A percentile compares a stretch with the other conserved stretches of the same genome.
Evolutionary conservation across 1,140 invertebrate species (phyloP).

Genomic region (Copidosoma floridanum): DNA sequence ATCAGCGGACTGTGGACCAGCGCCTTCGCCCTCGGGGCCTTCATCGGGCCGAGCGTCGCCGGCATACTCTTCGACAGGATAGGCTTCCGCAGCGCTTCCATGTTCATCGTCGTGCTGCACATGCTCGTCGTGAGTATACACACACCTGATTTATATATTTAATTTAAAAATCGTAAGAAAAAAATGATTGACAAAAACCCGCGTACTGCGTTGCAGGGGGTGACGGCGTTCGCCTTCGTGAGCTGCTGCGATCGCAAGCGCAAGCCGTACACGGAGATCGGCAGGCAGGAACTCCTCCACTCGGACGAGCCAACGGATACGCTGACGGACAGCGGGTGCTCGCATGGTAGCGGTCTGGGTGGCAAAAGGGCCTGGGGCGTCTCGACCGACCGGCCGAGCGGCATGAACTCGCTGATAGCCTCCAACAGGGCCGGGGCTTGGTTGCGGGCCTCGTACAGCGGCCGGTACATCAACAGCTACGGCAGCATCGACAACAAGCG

Average conservation of each 20-base stretch:
- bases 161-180: no score
- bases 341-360: background rate
- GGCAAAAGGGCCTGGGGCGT: constrained; percentile 19
- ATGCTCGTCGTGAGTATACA: constrained; percentile 62
- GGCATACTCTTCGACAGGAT: constrained; percentile 74
- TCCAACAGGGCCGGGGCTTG: constrained; percentile 70
- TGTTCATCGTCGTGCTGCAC: constrained; percentile 72
- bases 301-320: constrained; percentile 43
- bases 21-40: constrained; percentile 81
- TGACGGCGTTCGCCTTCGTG: constrained; percentile 49
- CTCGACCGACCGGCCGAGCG: constrained; percentile 37
- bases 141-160: no score
- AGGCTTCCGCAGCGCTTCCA: constrained; percentile 68
- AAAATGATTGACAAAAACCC: no score
- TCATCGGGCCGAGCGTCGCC: constrained; percentile 76
- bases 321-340: constrained; percentile 41
- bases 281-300: constrained; percentile 34
- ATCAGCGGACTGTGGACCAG: constrained; percentile 85
- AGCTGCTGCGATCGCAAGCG: constrained; percentile 42
- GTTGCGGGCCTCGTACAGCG: constrained; percentile 54
- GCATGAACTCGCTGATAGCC: constrained; percentile 62
- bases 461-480: constrained; percentile 58
- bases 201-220: constrained; percentile 44
- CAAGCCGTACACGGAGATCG: constrained; percentile 52
- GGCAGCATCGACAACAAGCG: constrained; percentile 59